Conservation (phyloP, 2,113 vertebrate genomes). For the Thryonomys swinderianus region DNA sequence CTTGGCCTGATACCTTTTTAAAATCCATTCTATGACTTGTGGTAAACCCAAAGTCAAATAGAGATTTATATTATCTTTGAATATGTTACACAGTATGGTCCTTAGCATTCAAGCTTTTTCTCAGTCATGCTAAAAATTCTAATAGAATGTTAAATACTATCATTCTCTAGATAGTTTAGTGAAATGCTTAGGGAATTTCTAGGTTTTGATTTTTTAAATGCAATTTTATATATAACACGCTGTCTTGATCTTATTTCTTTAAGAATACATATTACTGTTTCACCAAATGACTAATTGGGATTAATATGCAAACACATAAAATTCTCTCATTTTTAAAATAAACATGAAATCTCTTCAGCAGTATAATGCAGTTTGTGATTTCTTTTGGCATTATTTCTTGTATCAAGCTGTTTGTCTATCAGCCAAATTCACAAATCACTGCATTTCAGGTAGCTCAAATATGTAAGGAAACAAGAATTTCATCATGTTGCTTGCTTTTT, state of each 20-base stretch:
- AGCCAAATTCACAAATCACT: conserved; percentile 54
- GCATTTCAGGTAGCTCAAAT: conserved; percentile 21
- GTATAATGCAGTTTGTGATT: background rate
- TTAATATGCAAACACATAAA: background rate
- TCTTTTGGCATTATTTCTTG: conserved; percentile 2
- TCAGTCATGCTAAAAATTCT: conserved; percentile 17
- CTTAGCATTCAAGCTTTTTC: background rate
- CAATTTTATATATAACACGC: background rate
- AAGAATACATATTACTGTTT: background rate
- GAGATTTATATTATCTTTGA: background rate
- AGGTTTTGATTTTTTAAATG: background rate
- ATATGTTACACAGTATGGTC: conserved; percentile 7
- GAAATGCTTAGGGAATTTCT: background rate
- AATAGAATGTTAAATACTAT: background rate
- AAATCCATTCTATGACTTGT: background rate
- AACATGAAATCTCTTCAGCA: background rate
- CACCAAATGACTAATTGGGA: background rate
- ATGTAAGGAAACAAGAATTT: conserved; percentile 50
- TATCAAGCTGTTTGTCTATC: conserved; percentile 41
- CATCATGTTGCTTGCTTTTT: conserved; percentile 51
- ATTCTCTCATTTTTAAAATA: background rate
- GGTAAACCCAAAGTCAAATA: background rate
- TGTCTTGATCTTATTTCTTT: conserved; percentile 7
- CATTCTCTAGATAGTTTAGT: background rate
- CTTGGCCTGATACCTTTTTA: background rate